Conservation (phyloP, 2,888 invertebrate genomes). For the Callinectes sapidus region DNA sequence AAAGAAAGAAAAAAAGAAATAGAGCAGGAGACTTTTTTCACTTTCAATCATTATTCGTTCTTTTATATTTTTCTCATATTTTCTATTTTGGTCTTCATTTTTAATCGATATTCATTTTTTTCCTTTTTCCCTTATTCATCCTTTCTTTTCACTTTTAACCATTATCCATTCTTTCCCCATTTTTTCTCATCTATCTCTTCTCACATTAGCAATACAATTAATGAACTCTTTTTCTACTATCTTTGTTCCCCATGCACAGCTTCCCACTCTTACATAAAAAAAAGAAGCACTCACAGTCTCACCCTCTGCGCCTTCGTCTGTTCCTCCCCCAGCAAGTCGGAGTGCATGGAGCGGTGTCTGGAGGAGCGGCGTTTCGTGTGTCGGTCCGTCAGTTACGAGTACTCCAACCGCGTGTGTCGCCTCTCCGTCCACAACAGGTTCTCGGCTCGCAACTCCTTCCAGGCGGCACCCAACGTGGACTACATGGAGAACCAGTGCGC, state of each 20-base stretch:
- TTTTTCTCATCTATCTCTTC: too few species aligned
- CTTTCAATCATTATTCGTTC: neutral
- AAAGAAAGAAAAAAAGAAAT: too few species aligned
- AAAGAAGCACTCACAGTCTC: neutral
- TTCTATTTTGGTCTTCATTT: too few species aligned
- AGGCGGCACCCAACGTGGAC: conserved; percentile 77
- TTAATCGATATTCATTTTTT: too few species aligned
- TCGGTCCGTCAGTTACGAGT: conserved; percentile 78
- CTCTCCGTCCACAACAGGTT: conserved; percentile 78
- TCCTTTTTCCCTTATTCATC: too few species aligned
- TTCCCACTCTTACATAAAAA: too few species aligned
- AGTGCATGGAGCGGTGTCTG: conserved; percentile 78
- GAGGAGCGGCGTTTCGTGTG: conserved; percentile 78
- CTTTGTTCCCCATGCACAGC: too few species aligned
- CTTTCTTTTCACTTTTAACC: too few species aligned
- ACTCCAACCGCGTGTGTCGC: conserved; percentile 77
- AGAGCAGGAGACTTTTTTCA: too few species aligned
- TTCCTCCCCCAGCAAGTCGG: conserved; percentile 75
- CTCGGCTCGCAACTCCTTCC: conserved; percentile 78
- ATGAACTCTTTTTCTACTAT: too few species aligned
- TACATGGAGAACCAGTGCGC: conserved; percentile 80
- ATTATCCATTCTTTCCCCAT: too few species aligned
- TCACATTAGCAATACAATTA: too few species aligned
- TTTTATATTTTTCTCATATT: neutral
- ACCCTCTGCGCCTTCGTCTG: neutral